phyloP scores from a whole-genome alignment of 1,140 invertebrate genomes.

The Drosophila pseudoobscura region DNA sequence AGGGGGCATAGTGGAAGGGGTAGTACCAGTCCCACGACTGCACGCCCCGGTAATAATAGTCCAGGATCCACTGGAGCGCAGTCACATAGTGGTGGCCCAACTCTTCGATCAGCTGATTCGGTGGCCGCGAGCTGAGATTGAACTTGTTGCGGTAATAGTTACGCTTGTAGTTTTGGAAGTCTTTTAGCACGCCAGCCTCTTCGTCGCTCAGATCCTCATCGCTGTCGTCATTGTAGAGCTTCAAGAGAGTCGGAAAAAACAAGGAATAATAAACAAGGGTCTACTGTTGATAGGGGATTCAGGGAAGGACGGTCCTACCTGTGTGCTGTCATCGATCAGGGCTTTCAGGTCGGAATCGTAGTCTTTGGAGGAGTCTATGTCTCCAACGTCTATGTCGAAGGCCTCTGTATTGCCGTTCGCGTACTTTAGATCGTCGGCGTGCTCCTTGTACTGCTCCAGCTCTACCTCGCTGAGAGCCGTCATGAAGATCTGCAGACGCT shows the following conservation, averaged over 20 bases:
- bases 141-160: slow-evolving; percentile 97
- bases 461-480: slow-evolving; percentile 91
- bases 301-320: slow-evolving; percentile 27
- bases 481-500: slow-evolving; percentile 94
- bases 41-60: slow-evolving; percentile 98
- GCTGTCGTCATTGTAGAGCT: slow-evolving; percentile 58
- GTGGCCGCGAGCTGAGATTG: slow-evolving; percentile 88
- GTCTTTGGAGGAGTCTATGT: slow-evolving; percentile 56
- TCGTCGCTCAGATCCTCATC: slow-evolving; percentile 85
- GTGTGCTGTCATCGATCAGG: slow-evolving; percentile 63
- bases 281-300: not conserved
- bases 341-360: slow-evolving; percentile 76
- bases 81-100: slow-evolving; percentile 89
- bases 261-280: not conserved
- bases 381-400: slow-evolving; percentile 65
- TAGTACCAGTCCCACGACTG: slow-evolving; percentile 99
- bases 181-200: slow-evolving; percentile 77
- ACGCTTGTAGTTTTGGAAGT: slow-evolving; percentile 94
- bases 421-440: slow-evolving; percentile 93
- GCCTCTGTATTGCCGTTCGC: slow-evolving; percentile 89
- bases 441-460: slow-evolving; percentile 92
- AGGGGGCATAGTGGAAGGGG: slow-evolving; percentile 98
- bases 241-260: not conserved
- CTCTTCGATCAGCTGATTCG: slow-evolving; percentile 88
- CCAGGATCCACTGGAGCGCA: slow-evolving; percentile 97